A percentile compares a stretch with the other conserved stretches of the same genome.
Evolutionary conservation across 2,888 invertebrate genomes (phyloP).

Genomic region (Cristatella mucedo): DNA sequence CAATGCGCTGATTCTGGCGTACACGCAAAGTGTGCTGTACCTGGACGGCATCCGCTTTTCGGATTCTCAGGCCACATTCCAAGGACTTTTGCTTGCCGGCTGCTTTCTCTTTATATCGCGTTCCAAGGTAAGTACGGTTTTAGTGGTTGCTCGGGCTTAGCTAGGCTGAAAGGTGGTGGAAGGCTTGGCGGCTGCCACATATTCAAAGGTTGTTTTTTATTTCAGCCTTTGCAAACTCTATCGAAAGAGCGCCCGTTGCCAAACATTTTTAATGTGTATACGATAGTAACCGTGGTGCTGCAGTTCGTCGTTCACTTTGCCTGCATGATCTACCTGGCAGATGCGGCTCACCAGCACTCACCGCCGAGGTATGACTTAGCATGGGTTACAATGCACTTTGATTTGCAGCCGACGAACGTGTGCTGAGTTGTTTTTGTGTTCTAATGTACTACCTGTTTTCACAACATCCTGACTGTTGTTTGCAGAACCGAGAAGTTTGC

Average conservation of each 20-base stretch:
- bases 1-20: constrained; percentile 90
- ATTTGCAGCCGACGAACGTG: too few relatives aligned
- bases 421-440: neutral
- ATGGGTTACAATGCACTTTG: too few relatives aligned
- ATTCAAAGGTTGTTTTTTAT: too few relatives aligned
- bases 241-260: constrained; percentile 87
- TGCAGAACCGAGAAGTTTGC: constrained; percentile 24
- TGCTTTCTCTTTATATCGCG: constrained; percentile 96
- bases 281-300: constrained; percentile 75
- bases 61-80: constrained; percentile 90
- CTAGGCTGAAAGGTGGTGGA: too few relatives aligned
- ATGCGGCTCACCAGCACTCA: constrained; percentile 43
- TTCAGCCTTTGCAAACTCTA: constrained; percentile 67
- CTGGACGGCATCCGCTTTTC: constrained; percentile 94
- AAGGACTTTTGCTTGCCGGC: constrained; percentile 81
- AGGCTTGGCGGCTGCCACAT: too few relatives aligned
- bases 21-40: constrained; percentile 94
- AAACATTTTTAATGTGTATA: constrained; percentile 95
- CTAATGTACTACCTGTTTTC: neutral
- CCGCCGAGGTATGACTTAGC: constrained; percentile 45
- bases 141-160: too few relatives aligned
- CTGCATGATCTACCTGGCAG: constrained; percentile 71
- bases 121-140: constrained; percentile 62
- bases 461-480: constrained; percentile 11
- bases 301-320: constrained; percentile 90